Conservation (phyloP, 2,888 invertebrate genomes). For the Pseudococcus viburni region DNA sequence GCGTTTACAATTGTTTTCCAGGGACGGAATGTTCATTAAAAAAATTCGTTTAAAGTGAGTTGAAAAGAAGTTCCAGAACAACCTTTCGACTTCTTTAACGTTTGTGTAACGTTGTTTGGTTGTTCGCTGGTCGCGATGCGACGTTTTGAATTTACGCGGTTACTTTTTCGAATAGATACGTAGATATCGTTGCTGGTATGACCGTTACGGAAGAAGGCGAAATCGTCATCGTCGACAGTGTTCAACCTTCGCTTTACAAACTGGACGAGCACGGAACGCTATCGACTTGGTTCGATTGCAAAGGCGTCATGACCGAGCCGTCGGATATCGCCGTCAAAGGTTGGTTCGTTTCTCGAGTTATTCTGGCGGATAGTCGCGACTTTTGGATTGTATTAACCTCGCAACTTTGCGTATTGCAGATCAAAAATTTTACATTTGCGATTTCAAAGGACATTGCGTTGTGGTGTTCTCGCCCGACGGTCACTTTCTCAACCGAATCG, state of each 20-base stretch:
- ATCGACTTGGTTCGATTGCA: conserved; percentile 97
- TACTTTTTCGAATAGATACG: conserved; percentile 75
- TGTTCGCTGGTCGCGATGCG: too few relatives aligned
- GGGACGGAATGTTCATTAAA: conserved; percentile 94
- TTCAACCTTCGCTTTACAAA: conserved; percentile 96
- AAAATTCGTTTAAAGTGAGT: conserved; percentile 85
- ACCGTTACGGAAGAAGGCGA: conserved; percentile 93
- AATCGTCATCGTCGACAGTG: conserved; percentile 97
- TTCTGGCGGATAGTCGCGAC: too few relatives aligned
- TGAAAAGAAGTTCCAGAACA: not conserved
- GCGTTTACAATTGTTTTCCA: conserved; percentile 97
- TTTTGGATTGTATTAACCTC: too few relatives aligned
- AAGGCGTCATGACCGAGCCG: conserved; percentile 97
- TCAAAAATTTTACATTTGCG: conserved; percentile 95
- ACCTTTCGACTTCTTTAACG: not conserved
- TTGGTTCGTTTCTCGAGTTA: conserved; percentile 71
- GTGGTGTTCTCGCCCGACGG: conserved; percentile 96
- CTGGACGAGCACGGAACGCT: conserved; percentile 87
- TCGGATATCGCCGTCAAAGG: conserved; percentile 97
- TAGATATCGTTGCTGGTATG: conserved; percentile 93
- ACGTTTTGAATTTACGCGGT: too few relatives aligned
- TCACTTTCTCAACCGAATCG: conserved; percentile 91
- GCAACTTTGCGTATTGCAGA: conserved; percentile 73
- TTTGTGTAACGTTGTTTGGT: too few relatives aligned
- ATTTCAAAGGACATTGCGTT: conserved; percentile 98